These are phyloP conservation scores for Ctenosaura bakeri DNA, from an alignment of 2,797 vertebrate species.

Conservation along the genomic window DNA sequence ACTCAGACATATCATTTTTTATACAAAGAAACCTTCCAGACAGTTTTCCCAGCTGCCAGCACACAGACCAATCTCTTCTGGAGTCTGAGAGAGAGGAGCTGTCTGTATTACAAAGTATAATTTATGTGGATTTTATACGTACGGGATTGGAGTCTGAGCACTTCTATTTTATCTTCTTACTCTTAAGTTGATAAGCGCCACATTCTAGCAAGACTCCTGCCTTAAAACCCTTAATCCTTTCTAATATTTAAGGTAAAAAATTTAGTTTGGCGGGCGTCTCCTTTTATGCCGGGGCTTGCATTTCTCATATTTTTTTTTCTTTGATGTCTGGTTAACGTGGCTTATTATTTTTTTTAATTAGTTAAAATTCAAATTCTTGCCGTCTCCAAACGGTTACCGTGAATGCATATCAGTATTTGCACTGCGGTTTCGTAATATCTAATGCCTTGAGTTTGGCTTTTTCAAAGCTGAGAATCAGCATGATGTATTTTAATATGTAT, in stretches of 20 bases:
- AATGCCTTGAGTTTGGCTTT: conserved; percentile 11
- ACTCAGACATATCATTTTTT: conserved; percentile 14
- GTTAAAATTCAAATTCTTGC: conserved; percentile 28
- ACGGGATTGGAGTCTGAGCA: conserved; percentile 41
- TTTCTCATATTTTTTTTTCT: conserved; percentile 27
- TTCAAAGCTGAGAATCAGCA: conserved; percentile 36
- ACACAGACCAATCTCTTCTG: conserved; percentile 6
- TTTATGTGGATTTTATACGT: conserved; percentile 40
- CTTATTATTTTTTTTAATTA: conserved; percentile 33
- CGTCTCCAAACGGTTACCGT: conserved; percentile 2
- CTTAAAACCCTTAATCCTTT: conserved; percentile 51
- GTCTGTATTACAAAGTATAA: conserved; percentile 36
- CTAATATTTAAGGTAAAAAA: conserved; percentile 36
- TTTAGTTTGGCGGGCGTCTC: conserved; percentile 28
- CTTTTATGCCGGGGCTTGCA: conserved; percentile 22
- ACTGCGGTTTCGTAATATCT: conserved; percentile 10
- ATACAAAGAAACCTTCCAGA: neutral
- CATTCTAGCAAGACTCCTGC: conserved; percentile 35
- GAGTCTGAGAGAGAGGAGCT: conserved; percentile 18
- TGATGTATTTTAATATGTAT: conserved; percentile 36
- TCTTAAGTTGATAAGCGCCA: conserved; percentile 46
- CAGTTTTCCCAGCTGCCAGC: neutral
- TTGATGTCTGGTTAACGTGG: conserved; percentile 42
- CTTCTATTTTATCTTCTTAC: conserved; percentile 46
- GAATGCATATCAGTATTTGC: conserved; percentile 38